A percentile compares a stretch with the other conserved stretches of the same genome.
These are phyloP conservation scores for Ceyx margarethae DNA, from an alignment of 2,113 vertebrate species.

Conservation along the genomic window DNA sequence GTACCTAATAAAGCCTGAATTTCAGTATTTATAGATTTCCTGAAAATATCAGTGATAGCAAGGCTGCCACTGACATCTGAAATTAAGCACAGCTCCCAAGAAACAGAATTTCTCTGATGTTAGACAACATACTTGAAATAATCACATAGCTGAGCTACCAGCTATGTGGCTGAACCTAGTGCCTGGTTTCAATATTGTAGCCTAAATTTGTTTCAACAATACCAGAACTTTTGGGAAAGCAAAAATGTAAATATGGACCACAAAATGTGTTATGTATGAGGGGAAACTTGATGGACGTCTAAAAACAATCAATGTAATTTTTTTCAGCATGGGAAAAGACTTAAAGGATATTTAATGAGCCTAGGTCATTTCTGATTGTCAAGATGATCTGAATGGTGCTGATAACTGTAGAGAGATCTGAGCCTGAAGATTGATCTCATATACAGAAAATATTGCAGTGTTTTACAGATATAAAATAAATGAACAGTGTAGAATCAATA, in stretches of 20 bases:
- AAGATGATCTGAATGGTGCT: background rate
- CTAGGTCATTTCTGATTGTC: background rate
- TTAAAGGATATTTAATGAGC: background rate
- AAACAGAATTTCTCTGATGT: background rate
- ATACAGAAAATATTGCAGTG: background rate
- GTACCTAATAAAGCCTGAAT: background rate
- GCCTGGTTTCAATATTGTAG: background rate
- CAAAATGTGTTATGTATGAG: background rate
- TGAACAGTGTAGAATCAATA: slow-evolving; percentile 29
- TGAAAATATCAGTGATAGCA: background rate
- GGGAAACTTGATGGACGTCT: background rate
- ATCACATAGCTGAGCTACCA: background rate
- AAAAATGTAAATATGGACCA: background rate
- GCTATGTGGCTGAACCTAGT: background rate
- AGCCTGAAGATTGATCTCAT: background rate
- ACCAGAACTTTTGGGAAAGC: background rate
- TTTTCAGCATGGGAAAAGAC: background rate
- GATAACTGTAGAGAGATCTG: background rate
- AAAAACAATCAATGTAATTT: background rate
- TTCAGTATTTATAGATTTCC: background rate
- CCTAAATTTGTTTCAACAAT: background rate
- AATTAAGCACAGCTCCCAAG: background rate
- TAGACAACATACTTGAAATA: background rate
- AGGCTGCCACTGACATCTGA: background rate
- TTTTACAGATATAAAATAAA: slow-evolving; percentile 16